Base-by-base conservation (phyloP, 2,113 vertebrate species). In the Hiodon tergisus region DNA sequence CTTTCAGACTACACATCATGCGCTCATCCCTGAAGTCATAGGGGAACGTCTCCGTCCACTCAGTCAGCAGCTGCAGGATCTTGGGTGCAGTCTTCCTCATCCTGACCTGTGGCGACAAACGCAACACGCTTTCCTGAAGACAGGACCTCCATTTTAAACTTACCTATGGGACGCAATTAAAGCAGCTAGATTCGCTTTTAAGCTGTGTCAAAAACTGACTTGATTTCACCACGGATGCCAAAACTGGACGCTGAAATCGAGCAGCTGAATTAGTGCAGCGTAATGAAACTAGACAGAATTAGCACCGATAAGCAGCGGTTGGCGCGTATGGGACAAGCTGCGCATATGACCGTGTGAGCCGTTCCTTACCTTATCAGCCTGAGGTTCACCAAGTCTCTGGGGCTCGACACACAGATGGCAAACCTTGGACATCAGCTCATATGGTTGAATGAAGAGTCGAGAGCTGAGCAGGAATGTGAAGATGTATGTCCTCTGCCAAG, bases 1-100 rank as follows among this genome's bases (percentile, higher is more conserved):
- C 93, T 81, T 96, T 98, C 77, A 99, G 87, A 77, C 97, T 95
- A 0, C 93, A 94, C 94, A 97, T 96, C 89, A 95, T 94, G 80
- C 94, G 92, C 83, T 98, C 95, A n/a, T 97, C 97, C 86, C 97
- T 93, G 87, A 98, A 99, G 87, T 98, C 96, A 0, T 94, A 96
- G 0, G 97, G 96, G 76, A 99, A 98, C 3, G 95, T 97, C 88
- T 99, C 97, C 0, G 96, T 98, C 97, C 97, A 99, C 84, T 98
- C 96, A 4, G 94, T 97, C 73, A 99, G 85, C 71, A 99, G 93
- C 89, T 98, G 96, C 78, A 97, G 95, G 16, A 98, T 93, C 88
- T 96, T 98, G 11, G 95, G 93, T 7, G 95, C 93, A 17, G 98
- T 97, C 77, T 94, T 95, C 66, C 96, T 94, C 59, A 96, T 90